Conservation (phyloP, 2,113 vertebrate species). For the Semnopithecus entellus region DNA sequence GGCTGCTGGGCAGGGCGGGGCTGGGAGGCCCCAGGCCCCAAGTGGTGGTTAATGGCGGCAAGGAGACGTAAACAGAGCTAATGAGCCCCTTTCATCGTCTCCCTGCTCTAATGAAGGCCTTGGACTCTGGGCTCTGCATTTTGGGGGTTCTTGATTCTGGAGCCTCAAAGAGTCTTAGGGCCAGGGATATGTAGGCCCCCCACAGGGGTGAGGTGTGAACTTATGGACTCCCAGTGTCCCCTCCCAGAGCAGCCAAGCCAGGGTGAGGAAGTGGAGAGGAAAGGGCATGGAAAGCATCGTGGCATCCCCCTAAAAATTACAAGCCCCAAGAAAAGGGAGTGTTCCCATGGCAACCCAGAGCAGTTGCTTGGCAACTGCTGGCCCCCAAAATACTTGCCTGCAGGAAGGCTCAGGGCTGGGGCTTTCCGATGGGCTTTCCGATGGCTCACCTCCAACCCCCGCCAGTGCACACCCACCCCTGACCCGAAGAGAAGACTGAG, state of each 20-base stretch:
- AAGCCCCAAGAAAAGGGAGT: neutral
- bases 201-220: accelerated
- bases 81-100: neutral
- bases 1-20: neutral
- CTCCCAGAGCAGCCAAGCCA: neutral
- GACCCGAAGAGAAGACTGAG: neutral
- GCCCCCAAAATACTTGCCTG: conserved; percentile 62
- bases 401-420: neutral
- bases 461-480: accelerated
- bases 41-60: neutral
- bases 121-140: neutral
- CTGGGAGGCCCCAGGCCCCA: neutral
- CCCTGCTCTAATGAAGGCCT: neutral
- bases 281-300: neutral
- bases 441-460: neutral
- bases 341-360: conserved; percentile 66
- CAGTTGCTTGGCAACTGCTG: conserved; percentile 61
- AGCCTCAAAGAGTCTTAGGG: neutral
- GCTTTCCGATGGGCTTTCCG: neutral
- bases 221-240: neutral
- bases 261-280: neutral
- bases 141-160: neutral
- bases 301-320: conserved; percentile 52
- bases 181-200: neutral
- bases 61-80: neutral